Conservation (phyloP, 1,140 invertebrate species). For the Stegodyphus dumicola region DNA sequence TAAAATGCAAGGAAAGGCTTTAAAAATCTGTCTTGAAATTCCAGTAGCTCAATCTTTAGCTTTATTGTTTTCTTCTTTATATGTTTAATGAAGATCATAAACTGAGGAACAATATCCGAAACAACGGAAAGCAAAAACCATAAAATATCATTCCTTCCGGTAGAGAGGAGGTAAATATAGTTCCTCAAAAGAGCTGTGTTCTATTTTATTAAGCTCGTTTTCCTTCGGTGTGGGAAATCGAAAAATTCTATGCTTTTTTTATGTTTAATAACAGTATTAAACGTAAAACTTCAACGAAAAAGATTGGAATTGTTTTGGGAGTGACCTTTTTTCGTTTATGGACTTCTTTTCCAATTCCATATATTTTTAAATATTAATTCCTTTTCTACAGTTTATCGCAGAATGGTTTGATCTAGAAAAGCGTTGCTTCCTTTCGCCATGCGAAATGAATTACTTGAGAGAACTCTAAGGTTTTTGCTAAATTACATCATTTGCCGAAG, state of each 20-base stretch:
- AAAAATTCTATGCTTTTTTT: constrained; percentile 27
- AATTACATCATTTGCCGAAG: too few relatives aligned
- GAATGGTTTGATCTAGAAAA: too few relatives aligned
- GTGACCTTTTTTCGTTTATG: too few relatives aligned
- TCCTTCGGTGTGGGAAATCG: constrained; percentile 16
- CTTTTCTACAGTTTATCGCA: too few relatives aligned
- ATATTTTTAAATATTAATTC: too few relatives aligned
- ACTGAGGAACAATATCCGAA: constrained; percentile 20
- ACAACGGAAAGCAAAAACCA: constrained; percentile 29
- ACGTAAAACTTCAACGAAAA: not conserved
- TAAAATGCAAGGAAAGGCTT: not conserved
- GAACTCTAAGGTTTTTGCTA: too few relatives aligned
- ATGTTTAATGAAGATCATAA: constrained; percentile 38
- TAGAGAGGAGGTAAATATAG: constrained; percentile 10
- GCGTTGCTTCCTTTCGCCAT: too few relatives aligned
- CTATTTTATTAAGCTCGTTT: constrained; percentile 35
- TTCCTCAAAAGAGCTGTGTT: constrained; percentile 24
- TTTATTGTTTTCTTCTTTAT: constrained; percentile 19
- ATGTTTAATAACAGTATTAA: constrained; percentile 36
- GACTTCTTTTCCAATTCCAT: too few relatives aligned
- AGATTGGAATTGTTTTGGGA: too few relatives aligned
- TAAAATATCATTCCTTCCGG: constrained; percentile 23
- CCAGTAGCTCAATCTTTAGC: constrained; percentile 22
- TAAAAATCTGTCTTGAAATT: constrained; percentile 38
- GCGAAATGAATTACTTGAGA: too few relatives aligned